A percentile compares a stretch with the other conserved stretches of the same genome.
Evolutionary conservation across 2,113 vertebrate species (phyloP).

Genomic region (Microcebus jonahi): DNA sequence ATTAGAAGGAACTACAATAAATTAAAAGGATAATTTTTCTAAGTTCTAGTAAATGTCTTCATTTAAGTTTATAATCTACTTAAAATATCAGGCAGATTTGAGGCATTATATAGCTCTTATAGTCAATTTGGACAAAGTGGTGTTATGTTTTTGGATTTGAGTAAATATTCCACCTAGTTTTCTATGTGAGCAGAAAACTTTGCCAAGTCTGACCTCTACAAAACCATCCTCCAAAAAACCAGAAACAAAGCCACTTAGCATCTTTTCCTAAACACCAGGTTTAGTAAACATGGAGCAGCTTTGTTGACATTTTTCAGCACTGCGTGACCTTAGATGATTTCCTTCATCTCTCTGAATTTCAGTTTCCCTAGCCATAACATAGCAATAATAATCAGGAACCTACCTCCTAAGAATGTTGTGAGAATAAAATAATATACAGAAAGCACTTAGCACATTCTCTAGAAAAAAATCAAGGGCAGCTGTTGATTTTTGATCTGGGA

Average conservation of each 20-base stretch:
- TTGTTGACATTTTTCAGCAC: neutral
- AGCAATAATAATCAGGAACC: neutral
- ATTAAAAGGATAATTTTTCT: neutral
- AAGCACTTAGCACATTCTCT: neutral
- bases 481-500: neutral
- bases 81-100: constrained; percentile 31
- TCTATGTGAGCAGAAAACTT: neutral
- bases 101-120: neutral
- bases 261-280: neutral
- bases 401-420: neutral
- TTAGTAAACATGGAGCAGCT: neutral
- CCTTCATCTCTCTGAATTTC: neutral
- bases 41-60: neutral
- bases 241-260: neutral
- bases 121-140: neutral
- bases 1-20: neutral
- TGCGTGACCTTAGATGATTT: neutral
- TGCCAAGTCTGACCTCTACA: neutral
- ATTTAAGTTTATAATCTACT: constrained; percentile 18
- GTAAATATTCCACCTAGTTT: neutral
- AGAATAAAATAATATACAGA: constrained; percentile 36
- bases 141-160: neutral
- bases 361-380: neutral
- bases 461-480: neutral
- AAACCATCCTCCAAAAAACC: neutral